These are phyloP conservation scores for Aegotheles bennettii DNA, from an alignment of 2,113 vertebrate species.

Conservation along the genomic window DNA sequence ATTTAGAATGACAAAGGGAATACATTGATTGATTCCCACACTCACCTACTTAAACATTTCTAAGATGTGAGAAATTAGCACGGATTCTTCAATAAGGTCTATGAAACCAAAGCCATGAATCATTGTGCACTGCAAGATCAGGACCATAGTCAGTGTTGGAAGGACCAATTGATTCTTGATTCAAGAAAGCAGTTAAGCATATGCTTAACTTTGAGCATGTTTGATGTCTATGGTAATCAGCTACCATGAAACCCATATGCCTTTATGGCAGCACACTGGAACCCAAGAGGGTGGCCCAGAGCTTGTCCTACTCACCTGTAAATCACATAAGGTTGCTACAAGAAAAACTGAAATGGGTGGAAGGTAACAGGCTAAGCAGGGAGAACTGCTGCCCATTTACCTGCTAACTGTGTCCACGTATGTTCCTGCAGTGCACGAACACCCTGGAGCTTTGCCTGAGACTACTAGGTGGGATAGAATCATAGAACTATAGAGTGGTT, in stretches of 20 bases:
- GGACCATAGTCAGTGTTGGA: background rate
- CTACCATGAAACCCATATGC: background rate
- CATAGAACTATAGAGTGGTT: too few relatives aligned
- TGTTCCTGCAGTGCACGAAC: fast-evolving
- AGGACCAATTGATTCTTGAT: background rate
- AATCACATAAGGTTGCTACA: background rate
- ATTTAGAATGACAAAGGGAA: conserved; percentile 1
- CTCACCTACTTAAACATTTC: conserved; percentile 23
- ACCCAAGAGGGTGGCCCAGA: background rate
- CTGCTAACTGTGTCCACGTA: fast-evolving
- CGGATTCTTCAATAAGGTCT: background rate
- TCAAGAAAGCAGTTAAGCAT: background rate
- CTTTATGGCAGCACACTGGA: background rate
- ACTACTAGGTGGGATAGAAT: background rate
- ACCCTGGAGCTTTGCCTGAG: background rate
- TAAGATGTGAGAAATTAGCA: conserved; percentile 18
- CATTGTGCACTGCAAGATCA: background rate
- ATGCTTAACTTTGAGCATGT: background rate
- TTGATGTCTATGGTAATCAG: background rate
- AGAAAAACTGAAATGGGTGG: background rate
- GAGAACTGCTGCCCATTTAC: background rate
- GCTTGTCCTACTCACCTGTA: background rate
- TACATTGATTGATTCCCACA: background rate
- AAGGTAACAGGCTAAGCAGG: background rate
- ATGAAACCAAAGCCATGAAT: background rate